Conservation (phyloP, 2,888 invertebrate species). For the Bellardia pandia region DNA sequence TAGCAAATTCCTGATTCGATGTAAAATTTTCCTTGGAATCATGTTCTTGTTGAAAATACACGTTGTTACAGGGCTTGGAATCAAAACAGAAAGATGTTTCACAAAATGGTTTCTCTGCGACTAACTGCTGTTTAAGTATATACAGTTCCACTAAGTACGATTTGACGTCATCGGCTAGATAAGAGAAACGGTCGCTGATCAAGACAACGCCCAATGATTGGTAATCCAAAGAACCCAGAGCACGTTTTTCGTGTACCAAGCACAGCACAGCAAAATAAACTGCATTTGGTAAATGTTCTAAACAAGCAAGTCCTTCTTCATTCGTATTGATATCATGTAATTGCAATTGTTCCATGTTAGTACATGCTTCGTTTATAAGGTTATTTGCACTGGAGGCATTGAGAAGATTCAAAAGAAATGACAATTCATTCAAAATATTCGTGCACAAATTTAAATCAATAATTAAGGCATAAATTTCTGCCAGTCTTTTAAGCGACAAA, state of each 20-base stretch:
- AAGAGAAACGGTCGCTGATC: conserved; percentile 87
- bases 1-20: conserved; percentile 88
- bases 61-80: conserved; percentile 85
- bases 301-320: conserved; percentile 79
- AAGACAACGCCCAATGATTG: conserved; percentile 88
- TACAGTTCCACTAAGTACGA: conserved; percentile 76
- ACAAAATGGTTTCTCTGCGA: conserved; percentile 74
- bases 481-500: conserved; percentile 76
- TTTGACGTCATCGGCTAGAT: conserved; percentile 86
- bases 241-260: conserved; percentile 86
- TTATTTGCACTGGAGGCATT: conserved; percentile 75
- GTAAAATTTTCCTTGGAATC: conserved; percentile 94
- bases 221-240: conserved; percentile 85
- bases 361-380: conserved; percentile 34
- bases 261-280: conserved; percentile 90
- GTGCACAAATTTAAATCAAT: conserved; percentile 82
- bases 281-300: conserved; percentile 87
- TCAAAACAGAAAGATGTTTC: conserved; percentile 69
- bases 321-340: conserved; percentile 12
- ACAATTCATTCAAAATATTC: conserved; percentile 82
- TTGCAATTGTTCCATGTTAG: conserved; percentile 36
- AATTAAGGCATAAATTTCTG: conserved; percentile 81
- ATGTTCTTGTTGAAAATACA: conserved; percentile 93
- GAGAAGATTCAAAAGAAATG: conserved; percentile 81
- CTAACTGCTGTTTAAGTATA: conserved; percentile 78